These are phyloP conservation scores for Oryzias curvinotus DNA, from an alignment of 2,113 vertebrate genomes.

Conservation along the genomic window DNA sequence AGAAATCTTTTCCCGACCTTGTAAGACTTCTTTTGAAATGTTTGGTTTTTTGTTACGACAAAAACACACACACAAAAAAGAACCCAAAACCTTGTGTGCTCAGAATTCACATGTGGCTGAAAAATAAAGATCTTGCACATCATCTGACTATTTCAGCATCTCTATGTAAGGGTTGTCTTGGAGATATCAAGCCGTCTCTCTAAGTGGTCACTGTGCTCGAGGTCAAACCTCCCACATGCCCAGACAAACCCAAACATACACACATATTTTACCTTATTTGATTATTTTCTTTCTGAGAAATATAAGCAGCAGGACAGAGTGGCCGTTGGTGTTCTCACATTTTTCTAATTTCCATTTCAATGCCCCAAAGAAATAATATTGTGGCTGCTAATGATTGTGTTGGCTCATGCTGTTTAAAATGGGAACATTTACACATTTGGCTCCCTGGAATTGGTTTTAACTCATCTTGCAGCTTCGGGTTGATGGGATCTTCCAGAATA, in stretches of 20 bases:
- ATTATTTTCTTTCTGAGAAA: neutral
- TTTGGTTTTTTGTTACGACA: no score
- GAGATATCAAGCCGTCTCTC: neutral
- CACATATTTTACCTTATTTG: neutral
- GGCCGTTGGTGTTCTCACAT: neutral
- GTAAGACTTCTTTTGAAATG: neutral
- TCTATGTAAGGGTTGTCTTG: neutral
- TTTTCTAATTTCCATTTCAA: neutral
- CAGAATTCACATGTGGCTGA: constrained; percentile 43
- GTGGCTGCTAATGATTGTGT: constrained; percentile 4
- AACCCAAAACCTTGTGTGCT: constrained; percentile 5
- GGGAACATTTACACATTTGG: no score
- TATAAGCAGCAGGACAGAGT: neutral
- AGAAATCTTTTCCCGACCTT: neutral
- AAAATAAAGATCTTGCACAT: constrained; percentile 32
- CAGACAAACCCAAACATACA: neutral
- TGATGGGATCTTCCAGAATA: neutral
- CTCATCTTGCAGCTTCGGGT: neutral
- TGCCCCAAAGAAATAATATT: neutral
- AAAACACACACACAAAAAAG: neutral
- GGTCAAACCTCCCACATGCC: constrained; percentile 8
- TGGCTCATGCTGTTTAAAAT: neutral
- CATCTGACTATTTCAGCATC: constrained; percentile 5
- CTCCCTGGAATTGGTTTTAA: neutral
- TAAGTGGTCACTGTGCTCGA: constrained; percentile 3